These are phyloP conservation scores for Fregetta grallaria DNA, from an alignment of 2,113 vertebrate genomes.

Conservation along the genomic window DNA sequence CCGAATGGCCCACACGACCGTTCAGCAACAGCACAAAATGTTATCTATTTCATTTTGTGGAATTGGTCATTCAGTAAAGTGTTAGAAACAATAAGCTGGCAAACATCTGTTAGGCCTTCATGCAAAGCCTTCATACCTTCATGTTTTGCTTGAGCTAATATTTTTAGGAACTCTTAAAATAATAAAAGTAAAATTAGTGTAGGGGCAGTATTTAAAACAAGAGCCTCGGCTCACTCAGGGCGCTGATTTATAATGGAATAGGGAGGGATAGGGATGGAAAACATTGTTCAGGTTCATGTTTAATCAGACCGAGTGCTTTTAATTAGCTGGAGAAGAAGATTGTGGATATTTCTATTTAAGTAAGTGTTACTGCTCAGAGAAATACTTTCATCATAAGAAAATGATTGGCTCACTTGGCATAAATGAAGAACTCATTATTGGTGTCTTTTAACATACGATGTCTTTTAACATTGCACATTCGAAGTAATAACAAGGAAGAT, in stretches of 20 bases:
- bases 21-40: background rate
- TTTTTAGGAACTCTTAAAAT: conserved; percentile 20
- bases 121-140: background rate
- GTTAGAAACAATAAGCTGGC: background rate
- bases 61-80: background rate
- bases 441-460: conserved; percentile 11
- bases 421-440: conserved; percentile 45
- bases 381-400: conserved; percentile 57
- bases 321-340: conserved; percentile 37
- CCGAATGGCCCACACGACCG: rapidly evolving
- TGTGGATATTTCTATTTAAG: conserved; percentile 40
- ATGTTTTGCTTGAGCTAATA: background rate
- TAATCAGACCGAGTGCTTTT: conserved; percentile 57
- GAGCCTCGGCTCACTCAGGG: background rate
- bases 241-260: background rate
- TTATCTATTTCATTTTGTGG: background rate
- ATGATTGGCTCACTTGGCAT: conserved; percentile 30
- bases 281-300: conserved; percentile 22
- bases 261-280: conserved; percentile 19
- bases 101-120: background rate
- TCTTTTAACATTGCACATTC: conserved; percentile 26
- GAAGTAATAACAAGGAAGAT: conserved; percentile 12
- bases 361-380: conserved; percentile 42
- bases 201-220: background rate
- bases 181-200: conserved; percentile 31